Percentiles rank a stretch among this genome's conserved stretches.
Conservation (phyloP, 2,888 invertebrate species). For the Stratiomys singularior region DNA sequence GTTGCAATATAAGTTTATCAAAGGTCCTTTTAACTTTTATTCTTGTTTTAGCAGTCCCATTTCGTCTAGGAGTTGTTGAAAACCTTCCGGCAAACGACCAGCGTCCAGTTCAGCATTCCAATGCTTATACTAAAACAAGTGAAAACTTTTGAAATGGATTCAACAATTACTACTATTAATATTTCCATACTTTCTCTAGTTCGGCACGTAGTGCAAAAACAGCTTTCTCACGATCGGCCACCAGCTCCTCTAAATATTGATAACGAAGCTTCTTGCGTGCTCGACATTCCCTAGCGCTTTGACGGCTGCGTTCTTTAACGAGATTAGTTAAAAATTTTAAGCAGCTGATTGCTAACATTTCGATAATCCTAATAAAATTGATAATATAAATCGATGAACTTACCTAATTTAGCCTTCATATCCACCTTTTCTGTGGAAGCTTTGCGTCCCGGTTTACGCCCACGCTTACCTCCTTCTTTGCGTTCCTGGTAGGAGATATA, state of each 20-base stretch:
- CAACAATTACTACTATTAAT: slow-evolving; percentile 34
- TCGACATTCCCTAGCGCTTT: slow-evolving; percentile 96
- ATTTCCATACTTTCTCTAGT: slow-evolving; percentile 85
- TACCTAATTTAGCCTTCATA: slow-evolving; percentile 93
- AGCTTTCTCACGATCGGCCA: slow-evolving; percentile 91
- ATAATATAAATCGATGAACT: too few relatives aligned
- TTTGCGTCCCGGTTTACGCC: slow-evolving; percentile 88
- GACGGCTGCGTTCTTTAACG: slow-evolving; percentile 88
- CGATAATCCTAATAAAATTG: background rate
- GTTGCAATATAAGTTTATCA: background rate
- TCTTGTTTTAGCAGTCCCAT: slow-evolving; percentile 78
- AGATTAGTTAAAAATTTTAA: slow-evolving; percentile 3
- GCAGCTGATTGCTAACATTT: slow-evolving; percentile 24
- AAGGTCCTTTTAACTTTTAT: slow-evolving; percentile 50
- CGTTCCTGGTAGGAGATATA: slow-evolving; percentile 65
- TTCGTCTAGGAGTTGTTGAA: slow-evolving; percentile 80
- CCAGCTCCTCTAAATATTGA: slow-evolving; percentile 95
- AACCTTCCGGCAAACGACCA: slow-evolving; percentile 81
- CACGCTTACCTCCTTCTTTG: slow-evolving; percentile 86
- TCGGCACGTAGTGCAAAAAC: slow-evolving; percentile 88
- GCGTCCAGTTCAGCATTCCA: slow-evolving; percentile 86
- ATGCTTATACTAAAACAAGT: slow-evolving; percentile 75
- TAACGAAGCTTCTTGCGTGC: slow-evolving; percentile 96
- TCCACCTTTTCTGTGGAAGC: slow-evolving; percentile 88
- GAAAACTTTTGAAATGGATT: background rate